Evolutionary conservation across 2,888 invertebrate species (phyloP).

Genomic region (Epicampocera succincta): DNA sequence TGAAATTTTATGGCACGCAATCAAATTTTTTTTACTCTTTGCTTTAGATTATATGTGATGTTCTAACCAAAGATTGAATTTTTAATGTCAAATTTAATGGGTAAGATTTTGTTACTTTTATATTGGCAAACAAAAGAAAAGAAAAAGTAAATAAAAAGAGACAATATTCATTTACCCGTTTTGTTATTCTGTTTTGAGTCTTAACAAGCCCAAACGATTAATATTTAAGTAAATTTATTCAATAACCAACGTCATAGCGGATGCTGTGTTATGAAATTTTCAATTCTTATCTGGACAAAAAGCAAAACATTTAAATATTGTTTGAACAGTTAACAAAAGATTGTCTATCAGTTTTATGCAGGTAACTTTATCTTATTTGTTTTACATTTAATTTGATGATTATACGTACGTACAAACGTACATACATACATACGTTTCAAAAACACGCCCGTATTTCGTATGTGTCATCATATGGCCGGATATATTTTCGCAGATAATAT

Average conservation of each 20-base stretch:
- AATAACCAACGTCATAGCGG: slow-evolving; percentile 42
- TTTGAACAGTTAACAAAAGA: slow-evolving; percentile 30
- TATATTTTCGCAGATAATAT: too few relatives aligned
- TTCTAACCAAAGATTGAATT: slow-evolving; percentile 16
- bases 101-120: neutral
- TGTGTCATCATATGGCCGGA: too few relatives aligned
- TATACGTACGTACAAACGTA: too few relatives aligned
- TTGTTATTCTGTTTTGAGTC: slow-evolving; percentile 9
- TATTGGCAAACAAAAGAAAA: neutral
- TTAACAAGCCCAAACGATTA: slow-evolving; percentile 32
- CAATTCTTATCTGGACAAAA: slow-evolving; percentile 13
- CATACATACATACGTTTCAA: too few relatives aligned
- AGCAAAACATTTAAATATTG: slow-evolving; percentile 20
- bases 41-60: neutral
- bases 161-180: too few relatives aligned
- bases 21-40: slow-evolving; percentile 18
- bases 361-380: slow-evolving; percentile 22
- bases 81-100: neutral
- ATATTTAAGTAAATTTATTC: slow-evolving; percentile 49
- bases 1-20: slow-evolving; percentile 58
- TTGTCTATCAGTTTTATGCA: slow-evolving; percentile 40
- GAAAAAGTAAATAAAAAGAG: neutral
- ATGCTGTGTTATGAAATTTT: slow-evolving; percentile 26
- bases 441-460: too few relatives aligned
- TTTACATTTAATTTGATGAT: neutral